Evolutionary conservation across 2,888 invertebrate genomes (phyloP).

Genomic region (Eremobia ochroleuca): DNA sequence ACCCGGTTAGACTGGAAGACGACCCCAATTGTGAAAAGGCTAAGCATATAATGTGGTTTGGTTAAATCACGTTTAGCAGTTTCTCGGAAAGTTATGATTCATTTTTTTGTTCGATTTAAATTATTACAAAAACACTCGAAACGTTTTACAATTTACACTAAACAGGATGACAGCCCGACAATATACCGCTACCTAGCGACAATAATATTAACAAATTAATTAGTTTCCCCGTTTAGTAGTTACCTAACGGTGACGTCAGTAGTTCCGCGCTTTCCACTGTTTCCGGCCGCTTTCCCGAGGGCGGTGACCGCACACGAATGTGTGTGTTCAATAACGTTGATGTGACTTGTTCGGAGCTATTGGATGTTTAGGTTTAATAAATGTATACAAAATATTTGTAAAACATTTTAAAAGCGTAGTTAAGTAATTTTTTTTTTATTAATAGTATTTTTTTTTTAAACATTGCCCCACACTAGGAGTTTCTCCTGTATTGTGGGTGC

Average conservation of each 20-base stretch:
- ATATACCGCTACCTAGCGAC: constrained; percentile 13
- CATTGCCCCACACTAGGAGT: too few relatives aligned
- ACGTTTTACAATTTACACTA: not conserved
- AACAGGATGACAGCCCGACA: constrained; percentile 1
- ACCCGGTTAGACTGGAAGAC: not conserved
- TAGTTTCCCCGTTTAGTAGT: constrained; percentile 64
- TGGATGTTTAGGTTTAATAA: constrained; percentile 3
- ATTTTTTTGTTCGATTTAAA: not conserved
- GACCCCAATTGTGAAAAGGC: not conserved
- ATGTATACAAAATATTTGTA: too few relatives aligned
- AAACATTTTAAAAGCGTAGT: too few relatives aligned
- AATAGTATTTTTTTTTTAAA: too few relatives aligned
- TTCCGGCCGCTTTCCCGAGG: constrained; percentile 83
- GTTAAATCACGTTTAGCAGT: not conserved
- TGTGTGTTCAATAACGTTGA: constrained; percentile 11
- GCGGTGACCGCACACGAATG: constrained; percentile 68
- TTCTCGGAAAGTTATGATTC: not conserved
- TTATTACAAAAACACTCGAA: not conserved
- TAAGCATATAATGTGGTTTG: not conserved
- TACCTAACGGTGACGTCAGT: constrained; percentile 79
- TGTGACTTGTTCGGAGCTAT: not conserved
- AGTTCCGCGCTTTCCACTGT: constrained; percentile 80
- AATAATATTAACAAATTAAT: constrained; percentile 56
- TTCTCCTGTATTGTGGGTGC: too few relatives aligned
- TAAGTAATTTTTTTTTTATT: too few relatives aligned